These are phyloP conservation scores for Melanargia galathea DNA, from an alignment of 2,888 invertebrate genomes.

Conservation along the genomic window DNA sequence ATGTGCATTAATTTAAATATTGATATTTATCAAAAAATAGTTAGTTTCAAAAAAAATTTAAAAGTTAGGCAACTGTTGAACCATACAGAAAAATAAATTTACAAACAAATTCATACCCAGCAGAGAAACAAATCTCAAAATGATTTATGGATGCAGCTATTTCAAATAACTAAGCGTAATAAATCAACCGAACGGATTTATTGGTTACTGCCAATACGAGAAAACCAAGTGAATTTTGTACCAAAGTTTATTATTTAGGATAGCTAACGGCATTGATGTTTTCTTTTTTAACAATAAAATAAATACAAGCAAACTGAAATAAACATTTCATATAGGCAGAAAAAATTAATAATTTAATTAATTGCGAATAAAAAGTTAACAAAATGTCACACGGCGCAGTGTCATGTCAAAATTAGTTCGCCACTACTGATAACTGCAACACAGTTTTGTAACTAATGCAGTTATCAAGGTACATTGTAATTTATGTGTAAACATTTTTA, in stretches of 20 bases:
- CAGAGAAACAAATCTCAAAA: conserved; percentile 22
- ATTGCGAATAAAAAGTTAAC: no score
- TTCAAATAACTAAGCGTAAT: conserved; percentile 38
- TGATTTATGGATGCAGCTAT: conserved; percentile 35
- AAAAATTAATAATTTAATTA: no score
- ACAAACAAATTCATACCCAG: conserved; percentile 13
- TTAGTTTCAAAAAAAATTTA: background rate
- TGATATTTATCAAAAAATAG: no score
- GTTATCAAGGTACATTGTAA: no score
- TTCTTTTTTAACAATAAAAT: background rate
- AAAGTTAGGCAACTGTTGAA: no score
- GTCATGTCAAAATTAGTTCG: no score
- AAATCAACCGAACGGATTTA: conserved; percentile 39
- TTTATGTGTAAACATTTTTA: no score
- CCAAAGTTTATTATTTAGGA: conserved; percentile 17
- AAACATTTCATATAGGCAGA: no score
- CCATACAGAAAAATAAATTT: background rate
- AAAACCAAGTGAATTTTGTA: conserved; percentile 16
- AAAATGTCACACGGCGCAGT: no score
- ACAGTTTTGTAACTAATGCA: no score
- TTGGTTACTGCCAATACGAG: conserved; percentile 29
- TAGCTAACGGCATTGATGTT: background rate
- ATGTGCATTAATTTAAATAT: no score
- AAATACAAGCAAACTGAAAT: background rate
- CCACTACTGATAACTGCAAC: no score